A percentile compares a stretch with the other conserved stretches of the same genome.
These are phyloP conservation scores for Apomyelois bistriatella DNA, from an alignment of 2,888 invertebrate genomes.

Conservation along the genomic window DNA sequence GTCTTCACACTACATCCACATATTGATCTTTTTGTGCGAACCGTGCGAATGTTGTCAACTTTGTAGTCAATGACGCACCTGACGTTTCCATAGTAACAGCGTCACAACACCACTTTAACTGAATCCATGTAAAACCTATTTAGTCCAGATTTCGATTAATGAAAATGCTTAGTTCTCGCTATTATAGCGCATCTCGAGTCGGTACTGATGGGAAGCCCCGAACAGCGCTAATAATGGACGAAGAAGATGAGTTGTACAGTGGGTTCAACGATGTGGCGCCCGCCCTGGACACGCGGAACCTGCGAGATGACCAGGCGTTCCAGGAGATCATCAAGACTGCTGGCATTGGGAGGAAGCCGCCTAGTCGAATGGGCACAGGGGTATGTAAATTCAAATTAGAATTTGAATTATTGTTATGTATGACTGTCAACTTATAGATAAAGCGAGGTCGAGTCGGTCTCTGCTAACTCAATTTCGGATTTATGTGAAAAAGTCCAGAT, in stretches of 20 bases:
- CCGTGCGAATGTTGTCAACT: no score
- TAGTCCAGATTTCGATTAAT: neutral
- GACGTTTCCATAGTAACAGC: conserved; percentile 58
- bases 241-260: conserved; percentile 83
- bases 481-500: no score
- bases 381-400: conserved; percentile 37
- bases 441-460: no score
- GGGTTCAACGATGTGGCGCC: conserved; percentile 85
- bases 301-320: conserved; percentile 86
- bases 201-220: conserved; percentile 62
- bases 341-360: conserved; percentile 84
- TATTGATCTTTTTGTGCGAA: no score
- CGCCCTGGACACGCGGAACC: conserved; percentile 82
- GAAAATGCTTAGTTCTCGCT: conserved; percentile 64
- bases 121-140: no score
- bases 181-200: conserved; percentile 60
- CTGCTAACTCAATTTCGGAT: no score
- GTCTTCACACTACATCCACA: no score
- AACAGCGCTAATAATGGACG: conserved; percentile 62
- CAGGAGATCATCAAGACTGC: conserved; percentile 88
- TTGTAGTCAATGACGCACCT: neutral
- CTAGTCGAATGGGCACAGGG: conserved; percentile 74
- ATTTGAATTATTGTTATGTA: no score
- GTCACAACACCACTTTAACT: conserved; percentile 56
- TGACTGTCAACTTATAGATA: no score